Base-by-base conservation (phyloP, 2,113 vertebrate species). In the Lepidothrix coronata region DNA sequence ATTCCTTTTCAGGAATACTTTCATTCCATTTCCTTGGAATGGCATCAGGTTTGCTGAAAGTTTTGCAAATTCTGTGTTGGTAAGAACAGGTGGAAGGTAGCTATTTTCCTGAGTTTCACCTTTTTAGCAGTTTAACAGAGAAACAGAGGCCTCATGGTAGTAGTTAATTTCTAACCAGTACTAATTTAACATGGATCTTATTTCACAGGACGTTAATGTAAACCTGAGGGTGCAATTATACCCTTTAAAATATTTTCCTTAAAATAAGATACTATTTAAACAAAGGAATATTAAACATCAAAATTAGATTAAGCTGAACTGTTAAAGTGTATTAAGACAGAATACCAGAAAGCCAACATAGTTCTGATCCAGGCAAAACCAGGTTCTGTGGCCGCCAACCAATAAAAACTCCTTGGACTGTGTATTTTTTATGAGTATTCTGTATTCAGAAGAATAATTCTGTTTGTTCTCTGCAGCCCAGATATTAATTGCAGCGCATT, bases 221-320 rank as follows among this genome's bases (percentile, higher is more conserved):
- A 95, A 91, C 85, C 72, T 88, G 48, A 51, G 51, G 17, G 46
- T 85, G 35, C 59, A 93, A 94, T 93, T 88, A 96, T 80, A 73
- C 17, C 27, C 43, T 67, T 93, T 91, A 77, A 97, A 93, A 94
- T 94, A 89, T 93, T 97, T 93, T 92, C 43, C 83, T 95, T 92
- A 84, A 93, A 95, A 94, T 67, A 8, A 77, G 78, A 97, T 67
- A 91, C 85, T 94, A 48, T 85, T 92, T 91, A 94, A 93, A 93
- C 82, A 94, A 55, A 58, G 30, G 18, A 88, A 66, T 74, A 80
- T 51, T 94, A 93, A 92, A 62, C 75, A 88, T 43, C 63, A 88
- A 93, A 93, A 94, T 93, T 88, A 79, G 51, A 93, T 94, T 95
- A 95, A 65, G 66, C n/a, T 27, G 54, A 85, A 61, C 79, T 44